Evolutionary conservation across 2,113 vertebrate genomes (phyloP).

Genomic region (Rhynchomys soricoides): DNA sequence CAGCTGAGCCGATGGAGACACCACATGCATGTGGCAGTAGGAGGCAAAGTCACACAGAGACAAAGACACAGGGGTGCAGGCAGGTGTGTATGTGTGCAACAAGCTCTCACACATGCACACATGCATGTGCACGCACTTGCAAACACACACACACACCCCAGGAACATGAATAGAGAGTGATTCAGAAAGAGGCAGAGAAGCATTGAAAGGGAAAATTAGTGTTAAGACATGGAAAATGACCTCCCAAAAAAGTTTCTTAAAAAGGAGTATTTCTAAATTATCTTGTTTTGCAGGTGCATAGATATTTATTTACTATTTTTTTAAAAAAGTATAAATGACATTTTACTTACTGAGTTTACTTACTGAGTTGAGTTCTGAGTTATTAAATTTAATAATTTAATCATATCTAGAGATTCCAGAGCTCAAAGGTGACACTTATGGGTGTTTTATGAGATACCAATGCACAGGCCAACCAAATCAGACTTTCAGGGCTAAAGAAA

Average conservation of each 20-base stretch:
- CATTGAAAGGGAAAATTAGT: neutral
- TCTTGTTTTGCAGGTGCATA: neutral
- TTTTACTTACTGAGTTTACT: neutral
- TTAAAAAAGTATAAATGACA: neutral
- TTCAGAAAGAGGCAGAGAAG: conserved; percentile 3
- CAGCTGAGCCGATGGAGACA: conserved; percentile 76
- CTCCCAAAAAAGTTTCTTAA: neutral
- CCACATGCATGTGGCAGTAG: conserved; percentile 63
- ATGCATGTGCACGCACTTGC: too few species aligned
- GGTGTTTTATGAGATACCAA: neutral
- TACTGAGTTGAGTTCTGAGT: neutral
- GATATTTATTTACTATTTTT: conserved; percentile 11
- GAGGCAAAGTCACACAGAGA: conserved; percentile 56
- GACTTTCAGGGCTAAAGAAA: neutral
- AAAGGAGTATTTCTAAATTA: neutral
- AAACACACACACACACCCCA: neutral
- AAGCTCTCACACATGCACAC: fast-evolving
- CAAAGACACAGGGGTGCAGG: neutral
- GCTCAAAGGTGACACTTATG: neutral
- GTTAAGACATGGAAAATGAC: conserved; percentile 15
- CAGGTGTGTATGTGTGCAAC: neutral
- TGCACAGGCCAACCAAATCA: neutral
- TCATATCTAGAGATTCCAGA: neutral
- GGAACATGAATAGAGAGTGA: neutral
- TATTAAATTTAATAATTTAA: conserved; percentile 36